Evolutionary conservation across 1,140 invertebrate species (phyloP).

Genomic region (Varroa destructor): DNA sequence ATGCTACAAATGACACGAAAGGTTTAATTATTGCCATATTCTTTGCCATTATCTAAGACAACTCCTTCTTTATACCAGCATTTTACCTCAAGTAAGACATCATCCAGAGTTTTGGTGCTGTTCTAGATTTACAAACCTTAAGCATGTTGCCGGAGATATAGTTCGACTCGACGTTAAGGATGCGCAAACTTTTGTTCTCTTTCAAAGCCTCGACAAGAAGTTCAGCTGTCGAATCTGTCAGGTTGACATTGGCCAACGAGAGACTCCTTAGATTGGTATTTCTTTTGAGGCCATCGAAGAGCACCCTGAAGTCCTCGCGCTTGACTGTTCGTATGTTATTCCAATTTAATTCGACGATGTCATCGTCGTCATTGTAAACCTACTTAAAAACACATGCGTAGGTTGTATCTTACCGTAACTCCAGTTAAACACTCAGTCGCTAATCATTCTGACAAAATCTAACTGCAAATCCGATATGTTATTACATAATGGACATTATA

Average conservation of each 20-base stretch:
- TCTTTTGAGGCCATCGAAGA: constrained; percentile 71
- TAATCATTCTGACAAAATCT: too few species aligned
- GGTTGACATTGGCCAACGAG: constrained; percentile 79
- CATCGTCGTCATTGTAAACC: constrained; percentile 62
- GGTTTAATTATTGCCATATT: too few species aligned
- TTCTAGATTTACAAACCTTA: background rate
- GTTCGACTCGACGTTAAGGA: constrained; percentile 91
- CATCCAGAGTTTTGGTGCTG: too few species aligned
- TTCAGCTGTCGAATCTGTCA: constrained; percentile 69
- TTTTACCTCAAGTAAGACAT: too few species aligned
- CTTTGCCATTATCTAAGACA: too few species aligned
- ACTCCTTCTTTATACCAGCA: too few species aligned
- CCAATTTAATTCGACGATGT: constrained; percentile 76
- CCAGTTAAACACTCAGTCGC: too few species aligned
- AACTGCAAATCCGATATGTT: too few species aligned
- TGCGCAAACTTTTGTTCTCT: constrained; percentile 69
- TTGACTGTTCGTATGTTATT: constrained; percentile 96
- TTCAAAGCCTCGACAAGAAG: constrained; percentile 68
- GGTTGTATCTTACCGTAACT: too few species aligned
- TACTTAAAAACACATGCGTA: background rate
- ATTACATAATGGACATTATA: too few species aligned
- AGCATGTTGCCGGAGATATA: constrained; percentile 57
- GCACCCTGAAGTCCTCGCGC: constrained; percentile 72
- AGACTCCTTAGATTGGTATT: constrained; percentile 84
- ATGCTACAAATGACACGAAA: too few species aligned